Conservation (phyloP, 2,113 vertebrate genomes). For the Gopherus evgoodei region DNA sequence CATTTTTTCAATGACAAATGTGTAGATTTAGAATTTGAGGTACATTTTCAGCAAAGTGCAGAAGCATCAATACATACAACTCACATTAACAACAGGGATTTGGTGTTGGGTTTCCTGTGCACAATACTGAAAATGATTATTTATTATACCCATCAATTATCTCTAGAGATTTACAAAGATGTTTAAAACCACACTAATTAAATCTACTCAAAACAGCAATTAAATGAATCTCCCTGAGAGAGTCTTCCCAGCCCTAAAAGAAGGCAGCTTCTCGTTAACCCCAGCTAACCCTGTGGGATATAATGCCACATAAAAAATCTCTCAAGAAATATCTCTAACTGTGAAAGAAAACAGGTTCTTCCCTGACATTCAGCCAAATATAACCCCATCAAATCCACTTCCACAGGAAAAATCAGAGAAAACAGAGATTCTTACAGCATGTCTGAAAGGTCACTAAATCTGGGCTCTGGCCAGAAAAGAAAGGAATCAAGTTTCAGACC, state of each 20-base stretch:
- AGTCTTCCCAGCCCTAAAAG: not conserved
- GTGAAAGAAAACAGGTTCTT: not conserved
- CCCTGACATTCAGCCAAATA: not conserved
- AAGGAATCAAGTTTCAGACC: not conserved
- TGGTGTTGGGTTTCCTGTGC: not conserved
- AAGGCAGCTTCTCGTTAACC: not conserved
- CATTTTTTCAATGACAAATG: not conserved
- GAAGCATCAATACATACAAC: not conserved
- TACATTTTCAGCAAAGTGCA: not conserved
- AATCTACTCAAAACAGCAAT: not conserved
- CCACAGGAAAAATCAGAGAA: not conserved
- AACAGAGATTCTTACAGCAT: not conserved
- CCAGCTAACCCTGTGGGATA: not conserved
- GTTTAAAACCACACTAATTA: not conserved
- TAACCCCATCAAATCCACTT: not conserved
- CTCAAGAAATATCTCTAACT: not conserved
- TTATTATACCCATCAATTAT: not conserved
- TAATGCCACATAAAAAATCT: not conserved
- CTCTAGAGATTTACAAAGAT: not conserved
- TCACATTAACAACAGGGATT: not conserved
- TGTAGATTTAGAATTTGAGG: not conserved
- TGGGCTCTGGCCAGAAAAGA: not conserved
- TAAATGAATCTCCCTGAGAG: not conserved
- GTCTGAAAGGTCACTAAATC: not conserved
- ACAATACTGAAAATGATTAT: not conserved